Evolutionary conservation across 2,797 vertebrate species (phyloP).

Genomic region (Philypnodon macrostomus): DNA sequence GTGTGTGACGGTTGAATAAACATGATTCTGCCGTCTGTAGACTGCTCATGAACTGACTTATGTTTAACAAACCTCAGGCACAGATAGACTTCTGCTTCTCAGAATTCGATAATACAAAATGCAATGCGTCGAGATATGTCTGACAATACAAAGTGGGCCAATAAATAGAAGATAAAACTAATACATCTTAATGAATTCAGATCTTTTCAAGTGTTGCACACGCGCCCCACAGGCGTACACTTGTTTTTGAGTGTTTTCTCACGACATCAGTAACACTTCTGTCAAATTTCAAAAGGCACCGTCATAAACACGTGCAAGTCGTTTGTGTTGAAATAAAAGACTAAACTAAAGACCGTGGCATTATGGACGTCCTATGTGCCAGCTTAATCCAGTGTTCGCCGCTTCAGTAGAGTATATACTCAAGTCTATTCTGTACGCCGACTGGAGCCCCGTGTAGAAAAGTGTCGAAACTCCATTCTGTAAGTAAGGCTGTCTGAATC

Average conservation of each 20-base stretch:
- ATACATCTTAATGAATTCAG: conserved; percentile 49
- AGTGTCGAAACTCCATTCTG: conserved; percentile 38
- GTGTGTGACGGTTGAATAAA: too few species aligned
- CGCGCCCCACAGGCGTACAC: conserved; percentile 66
- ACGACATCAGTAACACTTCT: conserved; percentile 55
- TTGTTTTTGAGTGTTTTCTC: conserved; percentile 65
- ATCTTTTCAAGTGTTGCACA: conserved; percentile 73
- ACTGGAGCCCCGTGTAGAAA: conserved; percentile 22
- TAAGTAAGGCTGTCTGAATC: conserved; percentile 56
- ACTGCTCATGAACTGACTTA: conserved; percentile 23
- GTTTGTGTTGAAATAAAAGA: conserved; percentile 45
- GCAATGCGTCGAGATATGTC: conserved; percentile 50
- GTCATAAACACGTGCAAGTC: conserved; percentile 67
- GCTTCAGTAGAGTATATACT: too few species aligned
- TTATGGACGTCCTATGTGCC: conserved; percentile 56
- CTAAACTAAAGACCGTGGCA: conserved; percentile 44
- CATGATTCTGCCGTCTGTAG: too few species aligned
- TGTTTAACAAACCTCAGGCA: too few species aligned
- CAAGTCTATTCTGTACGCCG: conserved; percentile 25
- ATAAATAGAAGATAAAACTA: conserved; percentile 69
- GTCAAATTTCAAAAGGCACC: conserved; percentile 67
- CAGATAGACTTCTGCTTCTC: conserved; percentile 44
- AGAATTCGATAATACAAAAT: conserved; percentile 58
- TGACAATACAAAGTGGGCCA: conserved; percentile 59
- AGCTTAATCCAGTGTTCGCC: conserved; percentile 67